A percentile compares a stretch with the other conserved stretches of the same genome.
Evolutionary conservation across 2,797 vertebrate species (phyloP).

Genomic region (Masticophis lateralis): DNA sequence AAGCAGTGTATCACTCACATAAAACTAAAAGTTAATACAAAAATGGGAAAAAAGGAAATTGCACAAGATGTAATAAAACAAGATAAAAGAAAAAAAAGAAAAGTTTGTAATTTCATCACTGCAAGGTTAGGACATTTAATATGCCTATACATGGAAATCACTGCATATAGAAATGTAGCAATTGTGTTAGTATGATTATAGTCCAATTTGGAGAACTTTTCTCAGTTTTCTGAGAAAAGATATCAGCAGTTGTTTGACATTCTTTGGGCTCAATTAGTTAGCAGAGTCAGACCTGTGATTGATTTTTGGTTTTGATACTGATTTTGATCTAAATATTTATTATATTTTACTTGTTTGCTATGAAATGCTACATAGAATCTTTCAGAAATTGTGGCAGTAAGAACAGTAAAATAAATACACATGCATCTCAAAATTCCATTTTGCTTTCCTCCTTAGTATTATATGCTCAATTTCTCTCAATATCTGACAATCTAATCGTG

Average conservation of each 20-base stretch:
- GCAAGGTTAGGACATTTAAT: too few species aligned
- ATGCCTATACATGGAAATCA: too few species aligned
- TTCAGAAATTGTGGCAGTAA: background rate
- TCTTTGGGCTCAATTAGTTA: background rate
- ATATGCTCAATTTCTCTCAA: background rate
- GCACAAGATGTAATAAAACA: too few species aligned
- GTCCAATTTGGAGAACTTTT: background rate
- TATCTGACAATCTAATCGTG: background rate
- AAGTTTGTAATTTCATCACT: too few species aligned
- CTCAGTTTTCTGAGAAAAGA: background rate
- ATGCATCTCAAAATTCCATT: background rate
- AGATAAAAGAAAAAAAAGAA: too few species aligned
- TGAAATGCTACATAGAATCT: background rate
- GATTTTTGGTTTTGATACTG: background rate
- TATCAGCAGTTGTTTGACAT: background rate
- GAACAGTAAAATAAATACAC: background rate
- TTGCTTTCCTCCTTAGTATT: background rate
- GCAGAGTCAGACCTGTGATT: background rate
- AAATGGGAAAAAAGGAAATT: too few species aligned
- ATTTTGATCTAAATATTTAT: background rate
- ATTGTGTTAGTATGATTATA: background rate
- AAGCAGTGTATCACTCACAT: too few species aligned
- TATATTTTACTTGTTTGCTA: background rate
- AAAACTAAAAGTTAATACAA: too few species aligned
- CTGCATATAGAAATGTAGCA: background rate